phyloP scores from a whole-genome alignment of 1,140 invertebrate species.

The Onthophagus taurus region DNA sequence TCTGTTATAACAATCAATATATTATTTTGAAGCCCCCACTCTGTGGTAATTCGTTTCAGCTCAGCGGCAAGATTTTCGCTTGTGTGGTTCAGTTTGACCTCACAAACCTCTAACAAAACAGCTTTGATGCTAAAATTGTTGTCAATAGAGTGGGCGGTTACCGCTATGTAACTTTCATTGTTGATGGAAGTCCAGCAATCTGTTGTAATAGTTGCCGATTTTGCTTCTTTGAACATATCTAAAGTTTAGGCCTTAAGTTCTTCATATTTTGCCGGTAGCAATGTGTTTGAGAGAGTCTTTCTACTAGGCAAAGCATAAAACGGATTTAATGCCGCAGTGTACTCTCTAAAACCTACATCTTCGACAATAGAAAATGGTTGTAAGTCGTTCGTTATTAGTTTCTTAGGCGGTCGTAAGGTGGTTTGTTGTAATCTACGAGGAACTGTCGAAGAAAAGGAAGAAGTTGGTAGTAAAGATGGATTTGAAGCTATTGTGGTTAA shows the following conservation, averaged over 20 bases:
- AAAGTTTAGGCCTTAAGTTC: background rate
- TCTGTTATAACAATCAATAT: conserved; percentile 25
- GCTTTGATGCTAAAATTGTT: conserved; percentile 18
- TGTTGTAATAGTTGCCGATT: conserved; percentile 10
- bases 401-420: too few relatives aligned
- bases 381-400: conserved; percentile 22
- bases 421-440: background rate
- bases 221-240: background rate
- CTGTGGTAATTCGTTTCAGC: conserved; percentile 2
- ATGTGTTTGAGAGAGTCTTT: conserved; percentile 18
- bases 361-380: conserved; percentile 29
- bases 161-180: conserved; percentile 16
- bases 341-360: conserved; percentile 25
- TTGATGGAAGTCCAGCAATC: conserved; percentile 19
- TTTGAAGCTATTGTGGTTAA: conserved; percentile 5
- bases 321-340: conserved; percentile 25
- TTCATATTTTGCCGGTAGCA: conserved; percentile 16
- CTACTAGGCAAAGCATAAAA: conserved; percentile 23
- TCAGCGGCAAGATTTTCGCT: conserved; percentile 15
- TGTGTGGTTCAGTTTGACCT: conserved; percentile 15
- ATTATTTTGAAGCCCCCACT: conserved; percentile 25
- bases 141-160: conserved; percentile 18
- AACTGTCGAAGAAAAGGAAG: background rate
- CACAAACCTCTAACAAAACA: conserved; percentile 14
- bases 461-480: background rate